A percentile compares a stretch with the other conserved stretches of the same genome.
These are phyloP conservation scores for Microtus montanus DNA, from an alignment of 2,113 vertebrate genomes.

Conservation along the genomic window DNA sequence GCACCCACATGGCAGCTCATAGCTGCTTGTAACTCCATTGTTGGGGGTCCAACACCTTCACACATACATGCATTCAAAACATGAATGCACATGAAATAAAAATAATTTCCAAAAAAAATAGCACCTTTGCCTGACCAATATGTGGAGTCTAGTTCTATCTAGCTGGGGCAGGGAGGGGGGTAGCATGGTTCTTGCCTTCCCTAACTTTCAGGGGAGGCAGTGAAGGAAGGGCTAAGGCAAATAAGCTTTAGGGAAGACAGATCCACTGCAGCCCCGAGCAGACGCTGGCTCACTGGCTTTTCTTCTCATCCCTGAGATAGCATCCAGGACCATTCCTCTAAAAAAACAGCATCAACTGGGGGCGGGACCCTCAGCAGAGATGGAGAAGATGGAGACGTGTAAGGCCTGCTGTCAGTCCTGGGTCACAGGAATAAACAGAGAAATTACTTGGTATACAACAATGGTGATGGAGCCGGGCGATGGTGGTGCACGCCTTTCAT, in stretches of 20 bases:
- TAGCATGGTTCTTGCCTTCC: conserved; percentile 47
- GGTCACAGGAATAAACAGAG: neutral
- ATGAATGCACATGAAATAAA: too few species aligned
- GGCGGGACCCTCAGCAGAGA: neutral
- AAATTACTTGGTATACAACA: neutral
- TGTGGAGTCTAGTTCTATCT: conserved; percentile 67
- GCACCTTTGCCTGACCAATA: conserved; percentile 57
- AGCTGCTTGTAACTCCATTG: too few species aligned
- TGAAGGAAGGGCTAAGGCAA: neutral
- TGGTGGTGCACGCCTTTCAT: too few species aligned
- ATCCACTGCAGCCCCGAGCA: neutral
- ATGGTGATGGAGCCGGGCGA: neutral
- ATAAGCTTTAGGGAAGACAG: neutral
- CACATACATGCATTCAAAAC: too few species aligned
- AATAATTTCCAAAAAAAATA: conserved; percentile 43
- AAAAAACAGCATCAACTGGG: neutral
- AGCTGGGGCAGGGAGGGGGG: neutral
- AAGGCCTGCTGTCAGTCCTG: conserved; percentile 15
- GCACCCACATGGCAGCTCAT: too few species aligned
- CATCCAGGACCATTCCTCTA: neutral
- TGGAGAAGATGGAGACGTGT: neutral
- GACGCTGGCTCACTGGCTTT: neutral
- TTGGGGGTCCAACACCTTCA: too few species aligned
- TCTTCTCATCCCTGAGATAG: neutral
- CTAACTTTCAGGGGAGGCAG: neutral